These are phyloP conservation scores for Glyptemys insculpta DNA, from an alignment of 2,797 vertebrate genomes.

Conservation along the genomic window DNA sequence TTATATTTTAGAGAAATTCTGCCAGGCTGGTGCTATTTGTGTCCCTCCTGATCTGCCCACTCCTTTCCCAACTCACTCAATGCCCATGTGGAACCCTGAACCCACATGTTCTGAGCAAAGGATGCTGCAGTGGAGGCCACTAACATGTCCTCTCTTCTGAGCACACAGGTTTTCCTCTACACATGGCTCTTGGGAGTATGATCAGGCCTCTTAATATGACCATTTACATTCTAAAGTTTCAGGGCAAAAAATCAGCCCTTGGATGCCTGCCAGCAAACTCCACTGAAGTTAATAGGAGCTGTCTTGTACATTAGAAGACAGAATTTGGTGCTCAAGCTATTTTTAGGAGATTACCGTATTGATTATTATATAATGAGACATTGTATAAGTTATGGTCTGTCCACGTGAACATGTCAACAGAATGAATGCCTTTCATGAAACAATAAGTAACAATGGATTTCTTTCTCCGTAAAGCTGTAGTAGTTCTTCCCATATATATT, in stretches of 20 bases:
- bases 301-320: not conserved
- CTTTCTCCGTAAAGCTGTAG: not conserved
- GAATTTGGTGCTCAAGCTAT: accelerated
- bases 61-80: accelerated
- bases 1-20: not conserved
- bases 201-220: not conserved
- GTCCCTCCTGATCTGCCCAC: not conserved
- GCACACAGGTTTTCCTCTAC: not conserved
- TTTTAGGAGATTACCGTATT: not conserved
- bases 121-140: not conserved
- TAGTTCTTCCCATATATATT: not conserved
- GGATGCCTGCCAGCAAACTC: not conserved
- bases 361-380: slow-evolving; percentile 2
- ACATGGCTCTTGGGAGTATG: not conserved
- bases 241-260: not conserved
- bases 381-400: not conserved
- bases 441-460: not conserved
- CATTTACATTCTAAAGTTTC: not conserved
- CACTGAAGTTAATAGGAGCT: not conserved
- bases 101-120: not conserved
- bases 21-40: not conserved
- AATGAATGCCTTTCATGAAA: not conserved
- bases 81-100: not conserved
- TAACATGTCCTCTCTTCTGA: not conserved
- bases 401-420: slow-evolving; percentile 14